Conservation (phyloP, 2,797 vertebrate genomes). For the Chloroceryle amazona region DNA sequence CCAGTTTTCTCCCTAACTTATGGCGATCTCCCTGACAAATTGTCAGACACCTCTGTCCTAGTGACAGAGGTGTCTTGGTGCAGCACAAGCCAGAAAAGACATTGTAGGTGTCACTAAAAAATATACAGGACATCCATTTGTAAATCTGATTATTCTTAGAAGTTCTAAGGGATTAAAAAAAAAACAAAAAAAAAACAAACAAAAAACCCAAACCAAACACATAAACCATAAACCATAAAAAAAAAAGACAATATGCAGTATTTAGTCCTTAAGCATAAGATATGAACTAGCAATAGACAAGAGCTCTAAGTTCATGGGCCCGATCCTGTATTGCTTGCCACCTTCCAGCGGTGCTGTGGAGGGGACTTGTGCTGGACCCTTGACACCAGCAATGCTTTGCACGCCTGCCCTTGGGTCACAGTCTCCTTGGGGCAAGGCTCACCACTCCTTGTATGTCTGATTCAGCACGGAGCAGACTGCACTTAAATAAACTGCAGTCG, state of each 20-base stretch:
- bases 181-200: background rate
- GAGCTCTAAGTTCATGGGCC: background rate
- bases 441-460: background rate
- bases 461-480: background rate
- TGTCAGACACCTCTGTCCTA: conserved; percentile 73
- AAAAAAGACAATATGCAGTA: background rate
- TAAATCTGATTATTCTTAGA: background rate
- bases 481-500: background rate
- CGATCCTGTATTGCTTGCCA: background rate
- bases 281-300: background rate
- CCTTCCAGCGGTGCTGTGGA: background rate
- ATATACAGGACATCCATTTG: background rate
- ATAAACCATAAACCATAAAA: background rate
- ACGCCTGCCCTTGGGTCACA: background rate
- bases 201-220: background rate
- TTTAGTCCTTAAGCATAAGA: conserved; percentile 5
- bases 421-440: background rate
- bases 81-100: background rate
- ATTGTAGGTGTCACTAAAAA: background rate
- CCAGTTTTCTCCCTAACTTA: conserved; percentile 79
- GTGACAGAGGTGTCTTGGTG: conserved; percentile 5
- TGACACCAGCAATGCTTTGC: background rate
- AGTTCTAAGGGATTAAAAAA: background rate
- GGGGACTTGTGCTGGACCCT: background rate
- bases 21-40: conserved; percentile 75